Evolutionary conservation across 2,888 invertebrate species (phyloP).

Genomic region (Agriopis leucophaearia): DNA sequence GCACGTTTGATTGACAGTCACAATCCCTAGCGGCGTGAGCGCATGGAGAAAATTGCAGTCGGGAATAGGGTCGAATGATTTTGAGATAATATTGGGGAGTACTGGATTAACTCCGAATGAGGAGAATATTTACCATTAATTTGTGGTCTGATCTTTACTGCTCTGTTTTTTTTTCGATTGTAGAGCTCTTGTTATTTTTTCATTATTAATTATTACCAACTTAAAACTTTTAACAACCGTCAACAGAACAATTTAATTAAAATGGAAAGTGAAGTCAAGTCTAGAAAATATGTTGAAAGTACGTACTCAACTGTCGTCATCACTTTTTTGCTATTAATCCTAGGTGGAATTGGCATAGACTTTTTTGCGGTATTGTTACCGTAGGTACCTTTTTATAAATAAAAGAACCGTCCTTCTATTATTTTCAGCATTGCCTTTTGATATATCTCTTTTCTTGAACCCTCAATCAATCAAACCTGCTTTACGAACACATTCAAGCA

Average conservation of each 20-base stretch:
- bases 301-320: too few species aligned
- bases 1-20: conserved; percentile 78
- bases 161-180: background rate
- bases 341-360: too few species aligned
- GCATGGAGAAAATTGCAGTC: conserved; percentile 50
- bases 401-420: background rate
- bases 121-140: conserved; percentile 24
- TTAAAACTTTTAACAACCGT: too few species aligned
- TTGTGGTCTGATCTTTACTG: background rate
- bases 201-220: too few species aligned
- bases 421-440: background rate
- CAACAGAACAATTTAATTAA: too few species aligned
- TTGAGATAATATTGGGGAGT: conserved; percentile 32
- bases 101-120: conserved; percentile 24
- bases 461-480: conserved; percentile 8
- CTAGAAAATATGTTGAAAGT: too few species aligned
- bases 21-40: conserved; percentile 62
- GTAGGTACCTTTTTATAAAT: too few species aligned
- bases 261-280: too few species aligned
- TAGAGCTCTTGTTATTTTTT: background rate
- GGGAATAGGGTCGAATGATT: conserved; percentile 45
- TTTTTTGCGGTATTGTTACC: too few species aligned
- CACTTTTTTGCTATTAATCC: too few species aligned
- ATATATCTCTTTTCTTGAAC: conserved; percentile 4
- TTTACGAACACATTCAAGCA: conserved; percentile 8